Base-by-base conservation (phyloP, 2,113 vertebrate species). In the Phrynocephalus versicolor region DNA sequence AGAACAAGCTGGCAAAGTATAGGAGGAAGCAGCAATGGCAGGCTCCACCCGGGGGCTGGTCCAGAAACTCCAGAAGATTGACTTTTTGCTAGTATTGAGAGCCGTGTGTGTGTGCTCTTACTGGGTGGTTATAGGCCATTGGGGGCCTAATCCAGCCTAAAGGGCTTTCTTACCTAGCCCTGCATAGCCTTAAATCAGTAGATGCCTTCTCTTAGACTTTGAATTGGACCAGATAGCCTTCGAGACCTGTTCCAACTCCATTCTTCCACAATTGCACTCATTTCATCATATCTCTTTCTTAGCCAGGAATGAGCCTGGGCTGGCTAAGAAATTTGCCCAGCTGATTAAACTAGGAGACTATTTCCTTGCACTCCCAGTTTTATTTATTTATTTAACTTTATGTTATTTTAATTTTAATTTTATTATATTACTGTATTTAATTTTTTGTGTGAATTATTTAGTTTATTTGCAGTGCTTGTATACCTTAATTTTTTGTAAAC, bases 11-110 rank as follows among this genome's bases (percentile, higher is more conserved):
- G 65, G 93, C 97, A 9, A 99, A 99, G 93, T 97, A 98, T 60
- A 94, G 97, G 92, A 98, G 97, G 95, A 99, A 99, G 93, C 97
- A 97, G 97, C 98, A 89, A 35, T 6, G 69, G n/a, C n/a, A n/a
- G 77, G 2, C 21, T 58, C 64, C 6, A 39, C 21, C 58, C 51
- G 58, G 81, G 13, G 14, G 51, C 67, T 12, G 84, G 78, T 58
- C 51, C 60, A 84, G 78, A 90, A 87, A 81, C 87, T 84, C 78
- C 87, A 64, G 33, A 2, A 57, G 62, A 72, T 78, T 83, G 45
- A 6, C 45, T 13, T 33, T 79, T 72, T 85, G 85, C 82, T 67
- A 74, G 83, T 82, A n/a, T n/a, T n/a, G 84, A 21, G 70, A 72
- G 35, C 5, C n/a, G n/a, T 51, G 35, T 39, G 35, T 13, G 65